Conservation (phyloP, 2,797 vertebrate species). For the Rhincodon typus region DNA sequence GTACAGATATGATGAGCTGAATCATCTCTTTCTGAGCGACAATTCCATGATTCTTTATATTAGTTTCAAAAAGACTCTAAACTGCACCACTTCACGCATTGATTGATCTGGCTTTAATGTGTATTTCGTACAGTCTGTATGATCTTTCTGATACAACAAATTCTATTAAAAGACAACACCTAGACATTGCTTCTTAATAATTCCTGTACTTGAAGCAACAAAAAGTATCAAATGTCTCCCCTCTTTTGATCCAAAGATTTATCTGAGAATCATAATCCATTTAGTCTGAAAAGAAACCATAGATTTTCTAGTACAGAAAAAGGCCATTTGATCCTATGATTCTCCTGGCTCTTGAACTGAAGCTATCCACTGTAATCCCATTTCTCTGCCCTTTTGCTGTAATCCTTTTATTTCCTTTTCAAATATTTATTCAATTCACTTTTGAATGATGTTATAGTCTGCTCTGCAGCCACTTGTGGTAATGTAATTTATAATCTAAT, state of each 20-base stretch:
- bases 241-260: too few relatives aligned
- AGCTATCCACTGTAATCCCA: neutral
- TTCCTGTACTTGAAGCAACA: neutral
- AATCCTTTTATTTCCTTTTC: conserved; percentile 25
- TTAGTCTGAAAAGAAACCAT: neutral
- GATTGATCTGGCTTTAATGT: neutral
- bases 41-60: neutral
- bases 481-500: neutral
- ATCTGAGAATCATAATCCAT: conserved; percentile 3
- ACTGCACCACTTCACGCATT: neutral
- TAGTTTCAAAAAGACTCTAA: neutral
- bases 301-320: neutral
- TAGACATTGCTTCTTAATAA: neutral
- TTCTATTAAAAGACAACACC: neutral
- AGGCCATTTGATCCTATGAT: neutral
- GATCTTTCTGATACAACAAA: neutral
- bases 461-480: neutral
- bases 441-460: neutral
- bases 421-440: conserved; percentile 17
- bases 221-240: neutral
- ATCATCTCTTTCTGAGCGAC: too few relatives aligned
- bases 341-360: neutral
- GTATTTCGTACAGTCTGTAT: neutral
- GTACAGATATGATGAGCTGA: too few relatives aligned
- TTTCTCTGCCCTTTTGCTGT: neutral